Percentiles rank a stretch among this genome's conserved stretches.
Evolutionary conservation across 92 coral and sea anemone genomes (phyloP).

Genomic region (Zoanthus sociatus): DNA sequence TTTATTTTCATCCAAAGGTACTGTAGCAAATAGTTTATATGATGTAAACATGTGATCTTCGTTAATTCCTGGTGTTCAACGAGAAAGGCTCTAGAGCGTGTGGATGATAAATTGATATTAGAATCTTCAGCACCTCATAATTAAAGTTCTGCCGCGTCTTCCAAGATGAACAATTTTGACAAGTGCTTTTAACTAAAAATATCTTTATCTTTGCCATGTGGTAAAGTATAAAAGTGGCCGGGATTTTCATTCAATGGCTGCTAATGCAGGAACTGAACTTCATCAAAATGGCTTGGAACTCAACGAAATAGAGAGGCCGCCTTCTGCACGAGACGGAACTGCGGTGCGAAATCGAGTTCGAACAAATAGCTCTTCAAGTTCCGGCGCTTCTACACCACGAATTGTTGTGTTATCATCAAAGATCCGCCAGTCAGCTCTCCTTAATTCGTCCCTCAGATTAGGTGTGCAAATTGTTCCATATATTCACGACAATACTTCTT

Average conservation of each 20-base stretch:
- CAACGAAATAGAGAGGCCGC: constrained; percentile 17
- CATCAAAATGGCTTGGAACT: constrained; percentile 35
- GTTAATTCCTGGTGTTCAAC: neutral
- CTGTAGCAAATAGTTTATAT: neutral
- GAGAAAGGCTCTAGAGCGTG: neutral
- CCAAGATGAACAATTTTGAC: constrained; percentile 16
- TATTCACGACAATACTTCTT: constrained; percentile 77
- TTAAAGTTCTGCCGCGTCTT: constrained; percentile 17
- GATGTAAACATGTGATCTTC: neutral
- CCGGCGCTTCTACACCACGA: constrained; percentile 66
- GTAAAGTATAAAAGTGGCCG: neutral
- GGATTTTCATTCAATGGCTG: constrained; percentile 30
- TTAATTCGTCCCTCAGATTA: constrained; percentile 75
- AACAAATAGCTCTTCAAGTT: constrained; percentile 44
- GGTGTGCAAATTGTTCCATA: constrained; percentile 83
- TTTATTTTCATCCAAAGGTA: neutral
- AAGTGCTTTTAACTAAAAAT: neutral
- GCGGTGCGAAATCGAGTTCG: constrained; percentile 29
- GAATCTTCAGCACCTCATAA: constrained; percentile 39
- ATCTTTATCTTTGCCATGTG: constrained; percentile 33
- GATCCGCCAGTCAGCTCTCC: constrained; percentile 87
- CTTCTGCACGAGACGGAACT: constrained; percentile 49
- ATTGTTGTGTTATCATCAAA: constrained; percentile 94
- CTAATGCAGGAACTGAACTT: constrained; percentile 30
- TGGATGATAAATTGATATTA: constrained; percentile 8